Conservation (phyloP, 2,113 vertebrate species). For the Polypterus bichir region DNA sequence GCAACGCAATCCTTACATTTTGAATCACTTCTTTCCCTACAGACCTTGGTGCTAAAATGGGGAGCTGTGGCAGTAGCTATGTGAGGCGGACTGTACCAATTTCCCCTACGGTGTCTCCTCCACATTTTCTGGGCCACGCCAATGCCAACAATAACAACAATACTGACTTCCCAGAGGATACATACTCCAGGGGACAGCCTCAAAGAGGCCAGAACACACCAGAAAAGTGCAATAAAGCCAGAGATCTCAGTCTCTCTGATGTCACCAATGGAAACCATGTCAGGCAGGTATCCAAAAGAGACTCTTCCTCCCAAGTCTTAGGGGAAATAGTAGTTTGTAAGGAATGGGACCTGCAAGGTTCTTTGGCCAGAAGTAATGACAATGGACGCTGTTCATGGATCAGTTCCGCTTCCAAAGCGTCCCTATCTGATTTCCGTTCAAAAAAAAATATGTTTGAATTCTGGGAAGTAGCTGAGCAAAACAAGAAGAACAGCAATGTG, state of each 20-base stretch:
- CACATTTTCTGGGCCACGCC: too few relatives aligned
- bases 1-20: too few relatives aligned
- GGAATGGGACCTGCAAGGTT: too few relatives aligned
- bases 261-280: not conserved
- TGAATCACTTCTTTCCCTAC: too few relatives aligned
- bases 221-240: not conserved
- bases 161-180: constrained; percentile 1
- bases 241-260: not conserved
- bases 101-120: too few relatives aligned
- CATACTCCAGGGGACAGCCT: not conserved
- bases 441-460: constrained; percentile 30
- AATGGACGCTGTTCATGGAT: not conserved
- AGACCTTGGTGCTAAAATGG: too few relatives aligned
- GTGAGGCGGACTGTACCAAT: too few relatives aligned
- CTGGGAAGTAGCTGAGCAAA: constrained; percentile 31
- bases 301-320: not conserved
- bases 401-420: too few relatives aligned
- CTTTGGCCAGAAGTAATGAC: not conserved
- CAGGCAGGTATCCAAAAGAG: not conserved
- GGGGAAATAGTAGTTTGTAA: too few relatives aligned
- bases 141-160: constrained; percentile 9
- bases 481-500: constrained; percentile 26
- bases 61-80: too few relatives aligned
- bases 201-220: not conserved
- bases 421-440: constrained; percentile 7